These are phyloP conservation scores for Danaus melanippus DNA, from an alignment of 1,140 invertebrate species.

Conservation along the genomic window DNA sequence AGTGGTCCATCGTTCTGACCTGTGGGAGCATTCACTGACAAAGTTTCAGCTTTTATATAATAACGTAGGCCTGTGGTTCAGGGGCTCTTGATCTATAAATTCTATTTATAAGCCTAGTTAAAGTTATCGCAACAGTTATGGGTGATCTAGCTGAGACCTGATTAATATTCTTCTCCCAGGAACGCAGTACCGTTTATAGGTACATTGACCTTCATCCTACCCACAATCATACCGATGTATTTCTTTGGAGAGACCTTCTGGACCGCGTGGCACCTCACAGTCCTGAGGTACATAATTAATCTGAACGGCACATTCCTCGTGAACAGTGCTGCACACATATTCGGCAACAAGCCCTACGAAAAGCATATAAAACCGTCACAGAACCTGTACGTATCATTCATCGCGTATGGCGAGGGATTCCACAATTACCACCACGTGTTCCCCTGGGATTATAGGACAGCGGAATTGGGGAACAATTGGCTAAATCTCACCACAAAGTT, in stretches of 20 bases:
- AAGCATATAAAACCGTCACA: conserved; percentile 22
- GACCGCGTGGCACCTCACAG: conserved; percentile 22
- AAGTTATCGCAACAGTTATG: not conserved
- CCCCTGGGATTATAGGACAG: conserved; percentile 77
- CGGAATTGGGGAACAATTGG: conserved; percentile 73
- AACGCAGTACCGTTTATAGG: conserved; percentile 33
- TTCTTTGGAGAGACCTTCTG: conserved; percentile 27
- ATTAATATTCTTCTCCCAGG: conserved; percentile 20
- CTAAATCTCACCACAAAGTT: conserved; percentile 69
- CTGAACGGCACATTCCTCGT: conserved; percentile 28
- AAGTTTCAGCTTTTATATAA: too few species aligned
- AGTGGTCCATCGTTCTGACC: too few species aligned
- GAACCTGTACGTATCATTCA: conserved; percentile 14
- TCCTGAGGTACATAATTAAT: conserved; percentile 24
- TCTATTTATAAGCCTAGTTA: not conserved
- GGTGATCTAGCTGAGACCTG: not conserved
- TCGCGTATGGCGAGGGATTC: conserved; percentile 30
- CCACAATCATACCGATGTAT: conserved; percentile 32
- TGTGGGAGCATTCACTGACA: too few species aligned
- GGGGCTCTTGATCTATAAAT: too few species aligned
- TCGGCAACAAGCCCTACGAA: conserved; percentile 33
- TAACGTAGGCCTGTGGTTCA: too few species aligned
- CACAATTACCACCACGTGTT: conserved; percentile 32
- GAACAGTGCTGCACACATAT: conserved; percentile 32
- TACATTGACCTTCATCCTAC: conserved; percentile 27